Base-by-base conservation (phyloP, 2,888 invertebrate genomes). In the Oligia fasciuncula region DNA sequence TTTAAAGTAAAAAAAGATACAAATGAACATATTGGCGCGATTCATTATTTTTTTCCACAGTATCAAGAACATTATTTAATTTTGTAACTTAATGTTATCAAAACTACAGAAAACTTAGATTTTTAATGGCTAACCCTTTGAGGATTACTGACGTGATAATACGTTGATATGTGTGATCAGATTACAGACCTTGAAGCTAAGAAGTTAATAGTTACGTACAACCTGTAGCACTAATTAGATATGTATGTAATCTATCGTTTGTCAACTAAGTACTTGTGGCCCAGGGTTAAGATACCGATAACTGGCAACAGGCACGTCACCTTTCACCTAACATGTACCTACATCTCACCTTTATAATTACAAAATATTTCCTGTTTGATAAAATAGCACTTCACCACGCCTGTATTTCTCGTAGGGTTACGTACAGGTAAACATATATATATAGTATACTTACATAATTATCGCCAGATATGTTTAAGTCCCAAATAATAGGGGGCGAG, bases 201-300 rank as follows among this genome's bases (percentile, higher is more conserved):
- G 46, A 54, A 5, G 17, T 46, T 60, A 51, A 51, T 68, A 17
- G 29, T 3, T 35, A 17, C 1, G 0, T 35, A 69, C 35, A 54
- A 43, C 8, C 8, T 19, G 60, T 60, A 67, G 65, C 35, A 65
- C n/a, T 66, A 75, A 60, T 65, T 69, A 46, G 23, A 14, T n/a
- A 49, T 29, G 40, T 4, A 13, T 65, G 35, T 81, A 60, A 69
- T 69, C 43, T 57, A 51, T 40, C 57, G 35, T 40, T 11, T 19
- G 35, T 46, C 35, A n/a, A 66, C 11, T 57, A 6, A 73, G 46
- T 46, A 46, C 35, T 81, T 54, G 14, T 51, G 19, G 46, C 2
- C 6, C 35, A 60, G 51, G 69, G 71, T 63, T n/a, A 67, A 40
- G 51, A 54, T 71, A 62, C 4, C 23, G 67, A 71, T 81, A 81